A percentile compares a stretch with the other conserved stretches of the same genome.
phyloP scores from a whole-genome alignment of 2,797 vertebrate genomes.

The Micromesistius poutassou region DNA sequence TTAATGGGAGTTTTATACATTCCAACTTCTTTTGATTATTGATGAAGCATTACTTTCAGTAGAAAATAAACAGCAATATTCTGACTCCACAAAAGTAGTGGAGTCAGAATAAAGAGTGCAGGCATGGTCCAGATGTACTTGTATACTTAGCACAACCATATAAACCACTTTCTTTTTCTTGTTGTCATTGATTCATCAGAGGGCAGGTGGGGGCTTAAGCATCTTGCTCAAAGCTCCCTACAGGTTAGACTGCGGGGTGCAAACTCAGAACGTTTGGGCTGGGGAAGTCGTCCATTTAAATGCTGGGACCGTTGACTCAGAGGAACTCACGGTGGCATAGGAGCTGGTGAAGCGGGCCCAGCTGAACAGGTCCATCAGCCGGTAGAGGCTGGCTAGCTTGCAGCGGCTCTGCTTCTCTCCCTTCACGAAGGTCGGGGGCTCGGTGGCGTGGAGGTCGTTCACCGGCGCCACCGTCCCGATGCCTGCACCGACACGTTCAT shows the following conservation, averaged over 20 bases:
- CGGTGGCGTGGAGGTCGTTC: conserved; percentile 86
- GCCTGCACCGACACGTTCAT: conserved; percentile 59
- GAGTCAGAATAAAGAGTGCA: no score
- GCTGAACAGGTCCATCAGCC: conserved; percentile 88
- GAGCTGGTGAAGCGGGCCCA: conserved; percentile 90
- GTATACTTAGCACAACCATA: not conserved
- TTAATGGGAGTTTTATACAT: not conserved
- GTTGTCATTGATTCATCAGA: not conserved
- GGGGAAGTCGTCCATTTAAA: not conserved
- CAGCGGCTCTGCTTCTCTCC: conserved; percentile 91
- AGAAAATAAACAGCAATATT: not conserved
- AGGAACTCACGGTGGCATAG: conserved; percentile 89
- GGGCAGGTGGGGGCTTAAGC: not conserved
- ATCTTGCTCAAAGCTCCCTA: not conserved
- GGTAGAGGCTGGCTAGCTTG: conserved; percentile 90
- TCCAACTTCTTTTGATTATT: not conserved
- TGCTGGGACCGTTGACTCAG: conserved; percentile 13
- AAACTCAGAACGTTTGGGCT: not conserved
- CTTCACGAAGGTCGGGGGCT: conserved; percentile 83
- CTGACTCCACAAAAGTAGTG: not conserved
- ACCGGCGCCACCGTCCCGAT: conserved; percentile 86
- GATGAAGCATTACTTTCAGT: not conserved
- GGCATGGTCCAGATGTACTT: not conserved
- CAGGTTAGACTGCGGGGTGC: not conserved
- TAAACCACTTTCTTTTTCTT: no score